These are phyloP conservation scores for Cassiopea xamachana DNA, from an alignment of 30 jellyfish, hydroid and myxozoan species.

Conservation along the genomic window DNA sequence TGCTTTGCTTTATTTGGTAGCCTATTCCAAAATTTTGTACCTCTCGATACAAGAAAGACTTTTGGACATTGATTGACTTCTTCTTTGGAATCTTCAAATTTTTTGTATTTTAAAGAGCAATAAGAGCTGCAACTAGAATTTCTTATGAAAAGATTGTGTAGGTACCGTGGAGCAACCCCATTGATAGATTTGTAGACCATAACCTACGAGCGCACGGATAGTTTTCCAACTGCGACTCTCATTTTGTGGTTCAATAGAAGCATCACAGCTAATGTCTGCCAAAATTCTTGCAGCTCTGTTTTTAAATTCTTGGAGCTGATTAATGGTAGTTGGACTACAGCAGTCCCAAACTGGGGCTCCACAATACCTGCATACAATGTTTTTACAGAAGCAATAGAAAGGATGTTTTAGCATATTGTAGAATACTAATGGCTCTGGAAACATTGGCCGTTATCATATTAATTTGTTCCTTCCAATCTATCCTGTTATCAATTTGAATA, in stretches of 20 bases:
- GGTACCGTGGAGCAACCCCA: background rate
- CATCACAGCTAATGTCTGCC: background rate
- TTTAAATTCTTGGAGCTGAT: background rate
- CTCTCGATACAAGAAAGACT: background rate
- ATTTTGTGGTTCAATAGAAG: background rate
- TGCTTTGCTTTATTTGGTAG: background rate
- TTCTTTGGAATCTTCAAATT: background rate
- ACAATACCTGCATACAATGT: slow-evolving; percentile 7
- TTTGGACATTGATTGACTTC: background rate
- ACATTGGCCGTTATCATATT: background rate
- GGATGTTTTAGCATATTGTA: slow-evolving; percentile 9
- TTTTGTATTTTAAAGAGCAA: background rate
- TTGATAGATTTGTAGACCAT: too few relatives aligned
- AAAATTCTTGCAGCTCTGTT: slow-evolving; percentile 12
- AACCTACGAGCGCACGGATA: background rate
- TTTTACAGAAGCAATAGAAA: background rate
- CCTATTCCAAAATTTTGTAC: background rate
- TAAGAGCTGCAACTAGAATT: too few relatives aligned
- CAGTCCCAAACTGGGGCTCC: slow-evolving; percentile 52
- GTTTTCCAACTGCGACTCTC: background rate
- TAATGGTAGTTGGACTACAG: slow-evolving; percentile 19
- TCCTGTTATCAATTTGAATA: background rate
- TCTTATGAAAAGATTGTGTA: background rate
- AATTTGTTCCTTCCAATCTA: slow-evolving; percentile 25
- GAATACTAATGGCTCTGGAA: slow-evolving; percentile 24